A percentile compares a stretch with the other conserved stretches of the same genome.
These are phyloP conservation scores for Plutomurus gul DNA, from an alignment of 1,140 invertebrate genomes.

Conservation along the genomic window DNA sequence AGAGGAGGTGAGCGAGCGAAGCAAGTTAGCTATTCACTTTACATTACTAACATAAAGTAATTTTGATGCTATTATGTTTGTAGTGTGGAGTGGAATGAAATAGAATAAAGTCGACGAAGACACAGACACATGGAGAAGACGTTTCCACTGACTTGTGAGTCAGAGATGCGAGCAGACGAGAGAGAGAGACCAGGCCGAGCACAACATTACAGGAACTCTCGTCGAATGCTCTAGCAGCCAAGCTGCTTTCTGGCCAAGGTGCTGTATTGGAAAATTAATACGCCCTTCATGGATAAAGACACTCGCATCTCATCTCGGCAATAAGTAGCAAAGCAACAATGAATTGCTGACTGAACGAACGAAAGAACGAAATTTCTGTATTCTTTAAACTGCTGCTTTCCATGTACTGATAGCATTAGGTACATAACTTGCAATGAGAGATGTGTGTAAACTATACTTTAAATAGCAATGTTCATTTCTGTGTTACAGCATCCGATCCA, in stretches of 20 bases:
- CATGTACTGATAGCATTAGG: not conserved
- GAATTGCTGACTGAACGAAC: not conserved
- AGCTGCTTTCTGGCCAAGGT: conserved; percentile 27
- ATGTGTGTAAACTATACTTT: not conserved
- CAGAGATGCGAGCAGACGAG: not conserved
- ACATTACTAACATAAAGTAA: conserved; percentile 7
- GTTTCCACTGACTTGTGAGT: not conserved
- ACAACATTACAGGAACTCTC: conserved; percentile 16
- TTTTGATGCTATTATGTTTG: conserved; percentile 13
- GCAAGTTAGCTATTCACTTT: not conserved
- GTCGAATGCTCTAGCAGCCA: conserved; percentile 27
- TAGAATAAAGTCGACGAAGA: not conserved
- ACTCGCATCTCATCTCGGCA: conserved; percentile 20
- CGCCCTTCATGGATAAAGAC: conserved; percentile 28
- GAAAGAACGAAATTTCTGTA: not conserved
- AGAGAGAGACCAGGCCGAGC: not conserved
- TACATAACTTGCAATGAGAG: not conserved
- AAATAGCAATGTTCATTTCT: too few species aligned
- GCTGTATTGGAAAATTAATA: conserved; percentile 28
- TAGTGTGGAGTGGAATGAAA: conserved; percentile 7
- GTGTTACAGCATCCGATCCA: conserved; percentile 5
- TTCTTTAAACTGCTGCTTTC: not conserved
- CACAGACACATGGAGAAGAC: not conserved
- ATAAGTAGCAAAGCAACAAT: conserved; percentile 11
- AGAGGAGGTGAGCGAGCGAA: not conserved